Percentiles rank a stretch among this genome's conserved stretches.
Evolutionary conservation across 2,888 invertebrate species (phyloP).

Genomic region (Dicyrtoma fusca): DNA sequence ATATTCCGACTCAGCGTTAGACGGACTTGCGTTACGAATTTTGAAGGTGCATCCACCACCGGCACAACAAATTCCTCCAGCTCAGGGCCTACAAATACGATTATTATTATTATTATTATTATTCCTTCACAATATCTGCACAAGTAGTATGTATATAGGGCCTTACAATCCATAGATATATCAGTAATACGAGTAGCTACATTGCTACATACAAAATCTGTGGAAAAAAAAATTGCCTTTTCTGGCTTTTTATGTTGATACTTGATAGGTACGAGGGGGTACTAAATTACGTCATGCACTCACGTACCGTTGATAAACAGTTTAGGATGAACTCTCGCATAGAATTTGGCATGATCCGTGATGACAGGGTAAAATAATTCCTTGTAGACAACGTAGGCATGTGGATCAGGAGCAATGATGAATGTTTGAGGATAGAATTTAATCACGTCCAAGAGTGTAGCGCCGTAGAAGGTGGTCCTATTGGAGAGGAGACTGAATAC

Average conservation of each 20-base stretch:
- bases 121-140: too few relatives aligned
- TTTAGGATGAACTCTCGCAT: slow-evolving; percentile 25
- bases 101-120: too few relatives aligned
- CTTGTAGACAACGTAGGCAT: slow-evolving; percentile 79
- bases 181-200: too few relatives aligned
- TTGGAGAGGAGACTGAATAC: slow-evolving; percentile 75
- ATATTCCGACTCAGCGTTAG: slow-evolving; percentile 47
- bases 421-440: slow-evolving; percentile 61
- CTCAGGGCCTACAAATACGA: neutral
- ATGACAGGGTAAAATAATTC: slow-evolving; percentile 82
- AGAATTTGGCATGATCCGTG: slow-evolving; percentile 65
- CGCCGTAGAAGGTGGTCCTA: slow-evolving; percentile 79
- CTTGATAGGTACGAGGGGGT: too few relatives aligned
- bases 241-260: too few relatives aligned
- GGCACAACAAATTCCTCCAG: slow-evolving; percentile 38
- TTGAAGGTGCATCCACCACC: slow-evolving; percentile 49
- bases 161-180: too few relatives aligned
- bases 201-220: too few relatives aligned
- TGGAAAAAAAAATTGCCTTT: too few relatives aligned
- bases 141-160: too few relatives aligned
- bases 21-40: slow-evolving; percentile 49
- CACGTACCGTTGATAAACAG: slow-evolving; percentile 11
- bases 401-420: slow-evolving; percentile 74
- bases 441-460: slow-evolving; percentile 84
- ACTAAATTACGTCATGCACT: too few relatives aligned